Evolutionary conservation across 2,113 vertebrate species (phyloP), one percentile per base, ranked within the genome.

Genomic region (Eonycteris spelaea): DNA sequence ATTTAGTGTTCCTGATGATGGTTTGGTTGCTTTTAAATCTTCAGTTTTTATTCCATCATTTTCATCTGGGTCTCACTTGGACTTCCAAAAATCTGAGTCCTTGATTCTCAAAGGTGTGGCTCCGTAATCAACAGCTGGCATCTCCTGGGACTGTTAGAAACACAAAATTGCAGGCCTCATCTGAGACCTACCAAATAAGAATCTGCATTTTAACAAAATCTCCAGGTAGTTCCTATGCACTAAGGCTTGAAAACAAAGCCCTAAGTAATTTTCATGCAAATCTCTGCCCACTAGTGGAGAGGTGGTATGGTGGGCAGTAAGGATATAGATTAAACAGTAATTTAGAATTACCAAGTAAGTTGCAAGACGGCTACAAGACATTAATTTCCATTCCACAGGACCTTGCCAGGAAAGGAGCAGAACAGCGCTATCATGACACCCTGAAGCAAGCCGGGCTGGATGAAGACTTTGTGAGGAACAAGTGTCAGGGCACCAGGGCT

Each of bases 401-500:
- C n/a, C 79, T 98, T 92, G 99, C 99, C 57, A 98, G 98, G 92
- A 99, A 97, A 85, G 98, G 94, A 59, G 99, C 98, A 71, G 99
- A 99, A 96, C 98, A 98, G 88, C 97, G 87, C 16, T 99, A 99
- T 97, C 99, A 98, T 92, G 97, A 97, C 43, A 98, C 98, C 28
- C 98, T 99, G 90, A 98, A 97, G 97, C 98, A 99, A 95, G 99
- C 96, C 0, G 99, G 99, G 6, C 94, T 99, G 79, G 98, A 98
- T 0, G 99, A 99, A 98, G 98, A 98, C 57, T 99, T 99, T 97
- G 98, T 99, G 90, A 98, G 93, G 94, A 98, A 97, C 95, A 99
- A 99, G 90, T 99, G 99, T 90, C 96, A 97, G 91, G 95, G 89
- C 43, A 55, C 65, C 73, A 55, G 22, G 68, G 95, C 82, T 51